Percentiles rank a stretch among this genome's conserved stretches.
phyloP scores from a whole-genome alignment of 1,140 invertebrate genomes.

The Diachasmimorpha longicaudata region DNA sequence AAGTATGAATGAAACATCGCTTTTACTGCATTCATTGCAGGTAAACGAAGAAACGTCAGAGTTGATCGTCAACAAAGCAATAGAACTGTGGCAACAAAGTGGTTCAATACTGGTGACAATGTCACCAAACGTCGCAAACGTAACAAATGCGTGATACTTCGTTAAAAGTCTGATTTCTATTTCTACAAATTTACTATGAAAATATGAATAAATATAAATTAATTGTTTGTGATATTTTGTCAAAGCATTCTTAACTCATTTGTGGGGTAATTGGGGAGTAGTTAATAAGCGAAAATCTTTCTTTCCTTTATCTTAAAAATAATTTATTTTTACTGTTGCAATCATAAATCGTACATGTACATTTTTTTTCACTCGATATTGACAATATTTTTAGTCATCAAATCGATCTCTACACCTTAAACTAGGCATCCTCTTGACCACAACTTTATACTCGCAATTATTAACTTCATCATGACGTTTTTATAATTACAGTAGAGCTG shows the following conservation, averaged over 20 bases:
- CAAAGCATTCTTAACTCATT: neutral
- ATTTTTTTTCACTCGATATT: conserved; percentile 42
- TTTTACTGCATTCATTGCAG: conserved; percentile 56
- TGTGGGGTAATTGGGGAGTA: neutral
- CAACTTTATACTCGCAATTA: neutral
- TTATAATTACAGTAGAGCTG: conserved; percentile 25
- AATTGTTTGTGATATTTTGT: neutral
- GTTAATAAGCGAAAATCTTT: neutral
- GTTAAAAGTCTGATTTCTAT: neutral
- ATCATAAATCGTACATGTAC: conserved; percentile 58
- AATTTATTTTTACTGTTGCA: conserved; percentile 61
- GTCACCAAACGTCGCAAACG: conserved; percentile 27
- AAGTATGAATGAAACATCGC: conserved; percentile 23
- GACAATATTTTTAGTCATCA: conserved; percentile 4
- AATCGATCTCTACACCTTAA: neutral
- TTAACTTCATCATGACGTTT: conserved; percentile 8
- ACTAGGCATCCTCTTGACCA: conserved; percentile 2
- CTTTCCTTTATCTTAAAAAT: conserved; percentile 58
- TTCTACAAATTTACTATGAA: neutral
- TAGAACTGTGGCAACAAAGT: conserved; percentile 77
- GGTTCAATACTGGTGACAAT: conserved; percentile 51
- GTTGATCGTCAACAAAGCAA: conserved; percentile 78
- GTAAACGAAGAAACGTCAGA: conserved; percentile 78
- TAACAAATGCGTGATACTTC: conserved; percentile 7
- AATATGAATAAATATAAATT: neutral